Evolutionary conservation across 2,888 invertebrate species (phyloP).

Genomic region (Hypercompe scribonia): DNA sequence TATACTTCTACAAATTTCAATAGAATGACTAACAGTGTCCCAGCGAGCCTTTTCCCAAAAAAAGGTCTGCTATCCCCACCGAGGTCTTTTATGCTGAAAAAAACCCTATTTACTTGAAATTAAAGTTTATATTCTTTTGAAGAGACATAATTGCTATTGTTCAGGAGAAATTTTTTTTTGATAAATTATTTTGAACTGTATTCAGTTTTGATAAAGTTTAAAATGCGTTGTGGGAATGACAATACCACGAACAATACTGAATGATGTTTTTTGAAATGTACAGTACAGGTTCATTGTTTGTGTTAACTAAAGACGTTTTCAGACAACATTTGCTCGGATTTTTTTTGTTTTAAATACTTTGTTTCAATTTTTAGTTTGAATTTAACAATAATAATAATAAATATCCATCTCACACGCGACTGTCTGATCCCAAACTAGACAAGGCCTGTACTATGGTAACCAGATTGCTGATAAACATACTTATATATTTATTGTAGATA

Average conservation of each 20-base stretch:
- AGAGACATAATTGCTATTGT: background rate
- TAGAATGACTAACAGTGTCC: background rate
- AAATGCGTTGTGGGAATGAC: background rate
- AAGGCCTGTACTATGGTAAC: too few species aligned
- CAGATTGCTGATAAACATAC: too few species aligned
- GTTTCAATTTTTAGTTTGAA: background rate
- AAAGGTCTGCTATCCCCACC: background rate
- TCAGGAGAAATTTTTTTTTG: background rate
- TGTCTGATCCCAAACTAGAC: too few species aligned
- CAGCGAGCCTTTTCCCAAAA: background rate
- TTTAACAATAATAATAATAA: too few species aligned
- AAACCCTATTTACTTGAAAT: background rate
- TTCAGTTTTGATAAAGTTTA: background rate
- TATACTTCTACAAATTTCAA: background rate
- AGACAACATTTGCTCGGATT: background rate
- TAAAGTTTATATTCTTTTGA: background rate
- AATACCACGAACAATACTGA: background rate
- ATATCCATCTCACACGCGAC: too few species aligned
- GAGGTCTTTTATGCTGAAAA: background rate
- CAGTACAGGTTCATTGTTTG: background rate
- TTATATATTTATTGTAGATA: too few species aligned
- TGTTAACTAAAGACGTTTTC: background rate
- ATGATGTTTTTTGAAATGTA: background rate
- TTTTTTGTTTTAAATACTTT: background rate
- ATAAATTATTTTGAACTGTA: background rate